These are phyloP conservation scores for Rachycentron canadum DNA, from an alignment of 2,797 vertebrate genomes.

Conservation along the genomic window DNA sequence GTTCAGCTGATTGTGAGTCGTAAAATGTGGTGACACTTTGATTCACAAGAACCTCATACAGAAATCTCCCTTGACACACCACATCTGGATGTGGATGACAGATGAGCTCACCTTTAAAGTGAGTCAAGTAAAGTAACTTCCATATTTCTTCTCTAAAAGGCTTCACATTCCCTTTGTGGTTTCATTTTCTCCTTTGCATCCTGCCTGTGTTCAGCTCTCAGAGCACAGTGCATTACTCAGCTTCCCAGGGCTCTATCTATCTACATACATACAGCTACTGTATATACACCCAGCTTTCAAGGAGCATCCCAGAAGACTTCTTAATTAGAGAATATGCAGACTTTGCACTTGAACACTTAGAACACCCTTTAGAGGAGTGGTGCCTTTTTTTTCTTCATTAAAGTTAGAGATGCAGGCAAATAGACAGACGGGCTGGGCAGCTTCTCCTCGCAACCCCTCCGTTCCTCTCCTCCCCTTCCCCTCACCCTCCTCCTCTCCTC, in stretches of 20 bases:
- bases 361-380: constrained; percentile 76
- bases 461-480: background rate
- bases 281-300: constrained; percentile 69
- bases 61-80: background rate
- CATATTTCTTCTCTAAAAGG: constrained; percentile 30
- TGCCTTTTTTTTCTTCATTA: constrained; percentile 75
- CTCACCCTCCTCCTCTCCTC: background rate
- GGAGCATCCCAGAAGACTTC: constrained; percentile 77
- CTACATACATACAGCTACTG: constrained; percentile 64
- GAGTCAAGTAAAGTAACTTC: constrained; percentile 50
- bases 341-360: constrained; percentile 79
- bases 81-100: constrained; percentile 11
- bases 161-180: constrained; percentile 51
- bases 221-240: constrained; percentile 58
- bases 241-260: constrained; percentile 66
- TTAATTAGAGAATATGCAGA: constrained; percentile 84
- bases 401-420: constrained; percentile 64
- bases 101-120: constrained; percentile 51
- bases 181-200: constrained; percentile 67
- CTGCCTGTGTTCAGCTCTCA: constrained; percentile 41
- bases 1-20: background rate
- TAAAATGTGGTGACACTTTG: constrained; percentile 6
- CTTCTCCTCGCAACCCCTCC: constrained; percentile 23
- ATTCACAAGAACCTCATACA: constrained; percentile 6
- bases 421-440: constrained; percentile 44